A percentile compares a stretch with the other conserved stretches of the same genome.
Evolutionary conservation across 2,797 vertebrate species (phyloP).

Genomic region (Alca torda): DNA sequence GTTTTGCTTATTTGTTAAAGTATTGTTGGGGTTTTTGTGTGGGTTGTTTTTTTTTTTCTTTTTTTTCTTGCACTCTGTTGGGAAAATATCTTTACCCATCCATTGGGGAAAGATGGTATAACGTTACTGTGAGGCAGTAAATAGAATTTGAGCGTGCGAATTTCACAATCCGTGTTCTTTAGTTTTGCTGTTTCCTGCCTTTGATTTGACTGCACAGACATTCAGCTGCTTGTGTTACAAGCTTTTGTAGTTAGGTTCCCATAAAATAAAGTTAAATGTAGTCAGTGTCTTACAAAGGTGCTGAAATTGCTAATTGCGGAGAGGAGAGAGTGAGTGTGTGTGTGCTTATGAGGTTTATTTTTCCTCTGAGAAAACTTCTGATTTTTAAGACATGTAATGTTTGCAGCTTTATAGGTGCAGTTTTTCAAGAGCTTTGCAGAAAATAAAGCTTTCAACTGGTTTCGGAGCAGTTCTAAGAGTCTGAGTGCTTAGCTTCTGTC

Average conservation of each 20-base stretch:
- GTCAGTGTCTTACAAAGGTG: neutral
- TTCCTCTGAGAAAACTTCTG: neutral
- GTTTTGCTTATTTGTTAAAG: neutral
- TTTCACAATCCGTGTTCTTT: neutral
- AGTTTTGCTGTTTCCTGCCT: neutral
- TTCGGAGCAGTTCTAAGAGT: neutral
- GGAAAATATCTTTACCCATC: neutral
- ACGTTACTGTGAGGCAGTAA: neutral
- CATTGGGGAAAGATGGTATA: neutral
- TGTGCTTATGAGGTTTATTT: neutral
- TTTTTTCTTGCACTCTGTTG: neutral
- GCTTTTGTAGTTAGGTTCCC: neutral
- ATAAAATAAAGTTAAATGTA: neutral
- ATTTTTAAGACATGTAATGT: neutral
- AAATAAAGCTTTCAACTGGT: neutral
- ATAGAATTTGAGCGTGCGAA: rapidly evolving
- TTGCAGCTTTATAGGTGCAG: neutral
- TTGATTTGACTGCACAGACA: neutral
- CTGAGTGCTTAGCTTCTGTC: neutral
- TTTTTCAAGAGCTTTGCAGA: neutral
- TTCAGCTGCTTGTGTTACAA: neutral
- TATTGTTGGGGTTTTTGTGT: neutral
- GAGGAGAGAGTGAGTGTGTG: neutral
- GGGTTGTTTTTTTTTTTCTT: neutral
- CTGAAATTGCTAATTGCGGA: neutral